Evolutionary conservation across 2,113 vertebrate species (phyloP), one percentile per base, ranked within the genome.

Genomic region (Myotis lucifugus): DNA sequence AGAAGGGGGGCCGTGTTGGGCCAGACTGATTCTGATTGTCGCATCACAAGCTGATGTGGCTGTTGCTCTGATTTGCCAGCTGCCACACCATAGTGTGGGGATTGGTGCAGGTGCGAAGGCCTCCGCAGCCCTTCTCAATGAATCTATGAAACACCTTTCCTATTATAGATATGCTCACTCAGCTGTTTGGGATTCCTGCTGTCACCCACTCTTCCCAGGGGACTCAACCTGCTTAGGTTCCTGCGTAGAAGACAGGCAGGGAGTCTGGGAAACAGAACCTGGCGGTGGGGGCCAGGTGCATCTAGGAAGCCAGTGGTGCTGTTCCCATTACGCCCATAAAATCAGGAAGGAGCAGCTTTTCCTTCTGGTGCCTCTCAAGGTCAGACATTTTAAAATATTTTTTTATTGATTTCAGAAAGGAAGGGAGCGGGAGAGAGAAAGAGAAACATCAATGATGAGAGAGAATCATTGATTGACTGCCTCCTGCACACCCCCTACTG

Each of bases 281-380:
- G 74, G 83, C 48, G 18, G 67, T 1, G 1, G 1, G 29, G 73
- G 85, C 67, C 92, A 69, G 88, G 42, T 54, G 37, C 32, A 12
- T 10, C 4, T 9, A 29, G 72, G 92, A 85, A 78, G 59, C 27
- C 79, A 42, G 8, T 66, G 93, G 8, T 2, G 18, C 34, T 54
- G 27, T 70, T 69, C 42, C 27, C 21, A 29, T 23, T 59, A 8
- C 0, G 18, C 14, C 74, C 76, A 64, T 74, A 50, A 70, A 94
- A 79, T 81, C 83, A 95, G 85, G 78, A 95, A 76, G 70, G 14
- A 85, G 29, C 13, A 52, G 59, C 82, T 87, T 94, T 95, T 54
- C 70, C 46, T 85, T 86, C 48, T 56, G 90, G 52, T 81, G 69
- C 23, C 77, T 67, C 54, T 72, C 34, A 66, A 85, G 76, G 72